Conservation (phyloP, 2,888 invertebrate species). For the Caenorhabditis doughertyi region DNA sequence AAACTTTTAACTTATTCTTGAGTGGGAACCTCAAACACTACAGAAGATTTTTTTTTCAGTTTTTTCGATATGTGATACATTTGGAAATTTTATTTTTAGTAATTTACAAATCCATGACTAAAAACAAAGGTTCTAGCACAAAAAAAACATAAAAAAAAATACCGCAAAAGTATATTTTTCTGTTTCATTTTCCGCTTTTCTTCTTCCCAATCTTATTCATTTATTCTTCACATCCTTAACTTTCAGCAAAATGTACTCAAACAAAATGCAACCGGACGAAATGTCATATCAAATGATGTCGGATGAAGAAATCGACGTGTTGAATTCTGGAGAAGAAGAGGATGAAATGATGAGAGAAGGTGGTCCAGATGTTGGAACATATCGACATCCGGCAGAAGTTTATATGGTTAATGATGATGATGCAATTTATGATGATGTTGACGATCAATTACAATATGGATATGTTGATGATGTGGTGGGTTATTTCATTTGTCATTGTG, state of each 20-base stretch:
- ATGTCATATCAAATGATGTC: neutral
- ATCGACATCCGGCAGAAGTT: slow-evolving; percentile 9
- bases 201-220: too few species aligned
- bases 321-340: slow-evolving; percentile 8
- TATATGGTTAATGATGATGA: slow-evolving; percentile 9
- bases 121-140: too few species aligned
- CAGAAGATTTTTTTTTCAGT: too few species aligned
- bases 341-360: neutral
- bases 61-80: too few species aligned
- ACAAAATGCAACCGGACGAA: neutral
- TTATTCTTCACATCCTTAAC: too few species aligned
- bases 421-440: slow-evolving; percentile 1
- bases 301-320: slow-evolving; percentile 16
- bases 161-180: neutral
- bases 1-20: too few species aligned
- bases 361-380: neutral
- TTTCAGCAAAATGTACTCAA: neutral
- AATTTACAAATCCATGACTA: too few species aligned
- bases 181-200: neutral
- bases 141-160: too few species aligned
- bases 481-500: too few species aligned
- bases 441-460: slow-evolving; percentile 1
- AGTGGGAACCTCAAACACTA: too few species aligned
- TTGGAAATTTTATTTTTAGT: too few species aligned
- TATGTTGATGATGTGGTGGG: neutral